phyloP scores from a whole-genome alignment of 2,888 invertebrate species.

The Hanleya hanleyi region DNA sequence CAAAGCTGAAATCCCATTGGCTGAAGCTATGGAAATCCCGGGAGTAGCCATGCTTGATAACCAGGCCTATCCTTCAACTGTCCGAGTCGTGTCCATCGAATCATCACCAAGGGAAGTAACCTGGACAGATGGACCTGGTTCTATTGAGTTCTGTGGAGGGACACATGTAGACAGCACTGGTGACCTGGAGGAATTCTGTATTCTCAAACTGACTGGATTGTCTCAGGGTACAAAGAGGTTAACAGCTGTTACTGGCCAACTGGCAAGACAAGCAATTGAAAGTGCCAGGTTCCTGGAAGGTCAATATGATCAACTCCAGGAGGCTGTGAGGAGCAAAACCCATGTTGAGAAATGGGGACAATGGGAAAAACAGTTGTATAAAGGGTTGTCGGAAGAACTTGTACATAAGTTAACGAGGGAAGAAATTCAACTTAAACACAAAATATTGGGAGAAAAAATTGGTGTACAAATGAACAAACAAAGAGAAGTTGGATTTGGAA shows the following conservation, averaged over 20 bases:
- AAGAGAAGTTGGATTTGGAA: background rate
- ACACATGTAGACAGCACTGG: conserved; percentile 68
- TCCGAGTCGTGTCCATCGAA: conserved; percentile 57
- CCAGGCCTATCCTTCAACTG: conserved; percentile 57
- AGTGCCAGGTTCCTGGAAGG: background rate
- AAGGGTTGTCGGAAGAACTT: conserved; percentile 15
- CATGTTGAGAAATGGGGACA: background rate
- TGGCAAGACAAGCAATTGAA: conserved; percentile 31
- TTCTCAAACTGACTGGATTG: conserved; percentile 58
- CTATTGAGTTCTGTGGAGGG: conserved; percentile 70
- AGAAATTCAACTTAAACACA: conserved; percentile 29
- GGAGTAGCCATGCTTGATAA: conserved; percentile 35
- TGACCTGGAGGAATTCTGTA: conserved; percentile 61
- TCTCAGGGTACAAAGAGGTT: conserved; percentile 61
- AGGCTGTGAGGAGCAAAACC: background rate
- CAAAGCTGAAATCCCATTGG: conserved; percentile 32
- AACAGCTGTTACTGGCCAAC: conserved; percentile 60
- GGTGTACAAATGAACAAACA: background rate
- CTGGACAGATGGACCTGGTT: conserved; percentile 21
- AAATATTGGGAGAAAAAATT: conserved; percentile 23
- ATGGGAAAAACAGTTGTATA: background rate
- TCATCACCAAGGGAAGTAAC: conserved; percentile 23
- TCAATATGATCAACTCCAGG: background rate
- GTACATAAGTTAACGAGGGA: conserved; percentile 44
- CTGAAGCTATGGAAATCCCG: conserved; percentile 32